Conservation (phyloP, 1,140 invertebrate species). For the Nymphalis io region DNA sequence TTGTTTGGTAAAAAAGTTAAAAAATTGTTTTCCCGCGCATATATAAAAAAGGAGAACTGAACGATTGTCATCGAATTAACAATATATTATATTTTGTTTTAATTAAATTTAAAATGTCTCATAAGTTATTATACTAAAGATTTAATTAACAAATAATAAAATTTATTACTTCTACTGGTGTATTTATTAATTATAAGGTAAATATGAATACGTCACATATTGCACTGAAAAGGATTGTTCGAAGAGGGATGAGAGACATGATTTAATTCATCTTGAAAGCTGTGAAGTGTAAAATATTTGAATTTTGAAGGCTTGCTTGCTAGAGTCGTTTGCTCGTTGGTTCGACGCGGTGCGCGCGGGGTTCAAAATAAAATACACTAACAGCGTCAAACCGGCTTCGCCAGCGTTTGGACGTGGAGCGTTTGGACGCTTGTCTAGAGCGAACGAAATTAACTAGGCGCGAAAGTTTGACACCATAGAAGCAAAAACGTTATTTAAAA, state of each 20-base stretch:
- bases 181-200: no score
- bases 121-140: no score
- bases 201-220: neutral
- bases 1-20: no score
- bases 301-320: slow-evolving; percentile 41
- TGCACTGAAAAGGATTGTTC: neutral
- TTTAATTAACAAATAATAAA: no score
- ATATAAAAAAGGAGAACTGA: no score
- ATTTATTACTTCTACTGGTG: no score
- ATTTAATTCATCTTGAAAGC: slow-evolving; percentile 37
- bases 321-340: neutral
- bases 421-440: slow-evolving; percentile 30
- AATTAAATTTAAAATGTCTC: no score
- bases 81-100: no score
- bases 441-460: slow-evolving; percentile 32
- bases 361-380: slow-evolving; percentile 69
- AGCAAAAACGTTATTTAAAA: neutral
- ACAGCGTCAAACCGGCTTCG: slow-evolving; percentile 72
- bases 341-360: slow-evolving; percentile 40
- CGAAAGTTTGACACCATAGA: slow-evolving; percentile 38
- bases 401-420: slow-evolving; percentile 58
- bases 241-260: slow-evolving; percentile 9
- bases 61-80: no score
- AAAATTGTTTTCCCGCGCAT: no score
- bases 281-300: slow-evolving; percentile 37